A percentile compares a stretch with the other conserved stretches of the same genome.
phyloP scores from a whole-genome alignment of 2,888 invertebrate species.

The Melanostoma mellinum region DNA sequence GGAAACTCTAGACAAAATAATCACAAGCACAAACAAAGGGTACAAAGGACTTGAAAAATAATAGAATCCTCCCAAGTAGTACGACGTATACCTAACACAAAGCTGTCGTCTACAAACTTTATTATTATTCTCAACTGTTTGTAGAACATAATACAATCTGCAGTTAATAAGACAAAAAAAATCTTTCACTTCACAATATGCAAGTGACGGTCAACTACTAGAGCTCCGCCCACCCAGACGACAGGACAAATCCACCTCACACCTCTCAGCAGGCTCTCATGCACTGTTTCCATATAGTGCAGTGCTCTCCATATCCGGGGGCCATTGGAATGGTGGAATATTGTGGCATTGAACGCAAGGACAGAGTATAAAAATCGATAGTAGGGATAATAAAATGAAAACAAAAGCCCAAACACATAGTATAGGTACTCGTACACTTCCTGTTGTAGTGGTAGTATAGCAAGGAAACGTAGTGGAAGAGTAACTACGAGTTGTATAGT shows the following conservation, averaged over 20 bases:
- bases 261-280: constrained; percentile 27
- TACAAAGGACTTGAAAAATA: constrained; percentile 31
- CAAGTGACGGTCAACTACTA: constrained; percentile 59
- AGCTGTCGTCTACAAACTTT: constrained; percentile 54
- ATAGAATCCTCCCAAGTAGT: constrained; percentile 25
- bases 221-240: constrained; percentile 35
- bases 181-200: constrained; percentile 32
- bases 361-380: constrained; percentile 61
- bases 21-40: constrained; percentile 22
- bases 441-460: constrained; percentile 19
- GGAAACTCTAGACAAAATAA: constrained; percentile 4
- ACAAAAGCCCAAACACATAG: constrained; percentile 32
- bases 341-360: constrained; percentile 68
- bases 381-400: constrained; percentile 53
- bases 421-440: constrained; percentile 14
- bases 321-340: constrained; percentile 26
- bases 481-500: neutral
- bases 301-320: constrained; percentile 41
- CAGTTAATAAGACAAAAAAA: constrained; percentile 3
- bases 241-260: constrained; percentile 30
- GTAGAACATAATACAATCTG: neutral
- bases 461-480: constrained; percentile 18
- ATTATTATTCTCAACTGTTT: constrained; percentile 33
- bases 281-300: constrained; percentile 12
- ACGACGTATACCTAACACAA: constrained; percentile 26